Evolutionary conservation across 2,888 invertebrate species (phyloP).

Genomic region (Perdita meconis): DNA sequence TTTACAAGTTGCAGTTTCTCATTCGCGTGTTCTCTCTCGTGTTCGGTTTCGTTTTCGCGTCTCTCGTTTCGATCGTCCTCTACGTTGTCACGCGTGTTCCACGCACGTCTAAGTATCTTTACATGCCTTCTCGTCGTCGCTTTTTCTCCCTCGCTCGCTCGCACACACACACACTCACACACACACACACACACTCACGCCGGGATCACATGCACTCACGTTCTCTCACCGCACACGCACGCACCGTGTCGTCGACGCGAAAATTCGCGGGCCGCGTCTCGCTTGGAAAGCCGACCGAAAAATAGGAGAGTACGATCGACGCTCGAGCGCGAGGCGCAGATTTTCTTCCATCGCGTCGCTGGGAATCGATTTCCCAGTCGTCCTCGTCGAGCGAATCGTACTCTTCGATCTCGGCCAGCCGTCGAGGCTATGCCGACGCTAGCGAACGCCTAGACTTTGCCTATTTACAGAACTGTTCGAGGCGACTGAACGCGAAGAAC

Average conservation of each 20-base stretch:
- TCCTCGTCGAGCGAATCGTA: background rate
- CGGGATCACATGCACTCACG: background rate
- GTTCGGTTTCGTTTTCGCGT: slow-evolving; percentile 24
- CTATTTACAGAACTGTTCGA: slow-evolving; percentile 40
- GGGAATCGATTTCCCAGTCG: background rate
- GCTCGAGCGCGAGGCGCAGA: background rate
- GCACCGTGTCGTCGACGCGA: slow-evolving; percentile 25
- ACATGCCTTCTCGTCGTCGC: slow-evolving; percentile 38
- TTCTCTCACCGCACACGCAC: background rate
- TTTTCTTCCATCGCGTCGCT: slow-evolving; percentile 1
- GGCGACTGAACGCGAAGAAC: slow-evolving; percentile 22
- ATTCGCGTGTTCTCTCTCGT: slow-evolving; percentile 27
- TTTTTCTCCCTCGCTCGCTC: slow-evolving; percentile 9
- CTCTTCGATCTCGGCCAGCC: slow-evolving; percentile 33
- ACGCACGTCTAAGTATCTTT: slow-evolving; percentile 51
- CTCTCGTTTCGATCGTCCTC: slow-evolving; percentile 27
- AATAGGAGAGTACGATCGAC: slow-evolving; percentile 31
- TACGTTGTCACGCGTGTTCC: background rate
- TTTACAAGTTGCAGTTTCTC: slow-evolving; percentile 46
- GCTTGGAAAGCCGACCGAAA: slow-evolving; percentile 15
- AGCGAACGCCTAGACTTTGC: slow-evolving; percentile 3
- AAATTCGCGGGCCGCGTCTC: slow-evolving; percentile 19
- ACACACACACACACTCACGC: background rate
- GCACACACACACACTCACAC: background rate
- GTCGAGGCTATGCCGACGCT: slow-evolving; percentile 5